Base-by-base conservation (phyloP, 2,797 vertebrate genomes). In the Microhierax caerulescens region DNA sequence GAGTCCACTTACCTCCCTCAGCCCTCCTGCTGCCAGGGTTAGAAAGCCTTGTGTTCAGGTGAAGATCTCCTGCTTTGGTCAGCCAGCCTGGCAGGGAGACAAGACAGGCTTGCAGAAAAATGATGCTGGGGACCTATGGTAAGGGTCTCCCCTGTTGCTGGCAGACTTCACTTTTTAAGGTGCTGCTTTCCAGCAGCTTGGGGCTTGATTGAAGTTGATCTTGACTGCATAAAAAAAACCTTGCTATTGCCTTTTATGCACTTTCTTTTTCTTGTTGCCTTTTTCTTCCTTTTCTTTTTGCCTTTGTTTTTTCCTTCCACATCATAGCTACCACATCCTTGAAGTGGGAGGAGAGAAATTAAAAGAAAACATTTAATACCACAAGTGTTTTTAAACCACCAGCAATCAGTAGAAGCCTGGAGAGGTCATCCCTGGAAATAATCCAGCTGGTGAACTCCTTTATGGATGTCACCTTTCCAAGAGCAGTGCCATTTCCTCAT, bases 311-410 rank as follows among this genome's bases (percentile, higher is more conserved):
- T 85, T 34, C 19, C 47, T 93, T 84, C 8, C 27, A 34, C 57
- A 51, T 39, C 32, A 41, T 16, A 72, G 57, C 82, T n/a, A 75
- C 51, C 17, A 27, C 37, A 77, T 61, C 78, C 67, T 91, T 94
- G 61, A 76, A 88, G 36, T 74, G 34, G 65, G 69, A 80, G 69
- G 68, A 88, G 45, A 90, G 72, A 95, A 96, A 95, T 80, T n/a
- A 95, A 97, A 94, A 94, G 77, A 96, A 97, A 97, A 85, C 90
- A 93, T 81, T 89, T 69, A 91, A 75, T 92, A 88, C 36, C n/a
- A 41, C 45, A 48, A 88, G 68, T 63, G 60, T 84, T 95, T 95
- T 96, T 85, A 88, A 90, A 50, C n/a, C 25, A 69, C 25, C 32
- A 85, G n/a, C 50, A 93, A 84, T 28, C 4, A 2, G 59, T 50